These are phyloP conservation scores for Geopemphigus sp. DNA, from an alignment of 1,140 invertebrate genomes.

Conservation along the genomic window DNA sequence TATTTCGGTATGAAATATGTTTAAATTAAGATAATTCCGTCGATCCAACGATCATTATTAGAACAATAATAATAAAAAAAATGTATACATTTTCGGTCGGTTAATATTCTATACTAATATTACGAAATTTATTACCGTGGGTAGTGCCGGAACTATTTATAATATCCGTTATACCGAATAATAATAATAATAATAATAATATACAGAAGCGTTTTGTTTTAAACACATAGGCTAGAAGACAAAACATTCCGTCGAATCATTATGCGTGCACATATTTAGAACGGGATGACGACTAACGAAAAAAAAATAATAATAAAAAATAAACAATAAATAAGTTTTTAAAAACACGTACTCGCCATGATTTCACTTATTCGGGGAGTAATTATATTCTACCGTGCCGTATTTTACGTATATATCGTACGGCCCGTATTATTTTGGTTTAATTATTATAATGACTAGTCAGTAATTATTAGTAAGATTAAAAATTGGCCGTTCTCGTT, in stretches of 20 bases:
- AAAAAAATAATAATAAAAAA: too few relatives aligned
- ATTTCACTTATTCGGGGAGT: constrained; percentile 14
- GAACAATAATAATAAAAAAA: too few relatives aligned
- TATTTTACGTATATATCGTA: not conserved
- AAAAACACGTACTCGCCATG: not conserved
- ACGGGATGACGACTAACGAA: not conserved
- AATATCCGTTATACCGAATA: too few relatives aligned
- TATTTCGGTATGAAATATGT: too few relatives aligned
- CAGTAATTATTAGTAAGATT: constrained; percentile 2
- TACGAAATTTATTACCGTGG: too few relatives aligned
- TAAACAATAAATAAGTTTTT: not conserved
- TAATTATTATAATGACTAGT: constrained; percentile 13
- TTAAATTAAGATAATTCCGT: too few relatives aligned
- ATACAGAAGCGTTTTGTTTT: not conserved
- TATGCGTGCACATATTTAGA: not conserved
- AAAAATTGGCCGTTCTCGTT: not conserved
- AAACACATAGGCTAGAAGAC: not conserved
- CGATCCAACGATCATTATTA: too few relatives aligned
- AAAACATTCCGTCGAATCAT: not conserved
- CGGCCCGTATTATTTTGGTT: not conserved
- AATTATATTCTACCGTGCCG: not conserved
- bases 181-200: too few relatives aligned
- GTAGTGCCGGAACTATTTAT: too few relatives aligned
- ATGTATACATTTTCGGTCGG: too few relatives aligned
- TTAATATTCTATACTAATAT: too few relatives aligned